phyloP scores from a whole-genome alignment of 2,113 vertebrate genomes.

The Seriola rivoliana region DNA sequence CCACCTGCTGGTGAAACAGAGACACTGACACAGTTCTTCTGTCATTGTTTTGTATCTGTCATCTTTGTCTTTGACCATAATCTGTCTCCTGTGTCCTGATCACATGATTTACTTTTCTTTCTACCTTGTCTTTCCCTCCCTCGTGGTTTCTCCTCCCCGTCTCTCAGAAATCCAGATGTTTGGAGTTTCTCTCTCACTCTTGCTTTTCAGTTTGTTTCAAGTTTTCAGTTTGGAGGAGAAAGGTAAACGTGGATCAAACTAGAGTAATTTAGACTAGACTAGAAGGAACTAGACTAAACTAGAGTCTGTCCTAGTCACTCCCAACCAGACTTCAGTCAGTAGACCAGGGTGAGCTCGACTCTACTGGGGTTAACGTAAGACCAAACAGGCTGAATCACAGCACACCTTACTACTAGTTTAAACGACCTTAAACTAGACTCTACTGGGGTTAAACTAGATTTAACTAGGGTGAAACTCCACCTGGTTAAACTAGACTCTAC shows the following conservation, averaged over 20 bases:
- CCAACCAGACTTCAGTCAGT: too few relatives aligned
- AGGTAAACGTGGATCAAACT: conserved; percentile 79
- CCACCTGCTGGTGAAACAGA: conserved; percentile 35
- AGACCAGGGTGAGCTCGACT: neutral
- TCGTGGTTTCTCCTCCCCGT: neutral
- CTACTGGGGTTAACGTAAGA: too few relatives aligned
- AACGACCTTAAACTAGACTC: too few relatives aligned
- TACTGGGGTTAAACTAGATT: neutral
- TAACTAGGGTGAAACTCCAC: neutral
- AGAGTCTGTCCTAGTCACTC: neutral
- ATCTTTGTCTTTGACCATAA: neutral
- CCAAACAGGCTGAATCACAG: too few relatives aligned
- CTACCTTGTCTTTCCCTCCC: neutral
- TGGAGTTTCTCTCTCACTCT: conserved; percentile 86
- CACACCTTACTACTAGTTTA: too few relatives aligned
- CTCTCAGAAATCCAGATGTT: conserved; percentile 82
- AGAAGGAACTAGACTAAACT: neutral
- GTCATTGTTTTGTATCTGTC: neutral
- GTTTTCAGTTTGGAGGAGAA: conserved; percentile 86
- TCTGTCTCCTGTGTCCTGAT: neutral
- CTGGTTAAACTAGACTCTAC: neutral
- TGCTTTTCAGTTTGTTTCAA: conserved; percentile 88
- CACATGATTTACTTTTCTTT: neutral
- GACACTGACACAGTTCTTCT: neutral
- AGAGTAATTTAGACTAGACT: conserved; percentile 30